Evolutionary conservation across 2,888 invertebrate genomes (phyloP), one percentile per base, ranked within the genome.

Genomic region (Agrotis exclamationis): DNA sequence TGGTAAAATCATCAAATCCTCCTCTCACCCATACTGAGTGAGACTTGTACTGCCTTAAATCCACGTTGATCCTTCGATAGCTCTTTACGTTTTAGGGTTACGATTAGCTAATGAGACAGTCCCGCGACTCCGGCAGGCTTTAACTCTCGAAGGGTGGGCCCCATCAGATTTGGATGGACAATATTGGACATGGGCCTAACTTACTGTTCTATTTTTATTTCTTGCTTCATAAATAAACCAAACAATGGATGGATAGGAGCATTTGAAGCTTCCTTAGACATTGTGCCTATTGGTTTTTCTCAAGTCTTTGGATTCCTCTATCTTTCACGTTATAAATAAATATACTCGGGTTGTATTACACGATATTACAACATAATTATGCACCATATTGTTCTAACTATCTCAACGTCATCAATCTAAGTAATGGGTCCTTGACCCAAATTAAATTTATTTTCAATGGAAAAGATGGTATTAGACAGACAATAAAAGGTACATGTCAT

Each of bases 281-380:
- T 22, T 67, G 22, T 16, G 7, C 16, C 5, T 39, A 47, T 68
- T 18, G 20, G 3, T 1, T 2, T n/a, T 54, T 50, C 9, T 51
- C 24, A 20, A 33, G 14, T 45, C 1, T 11, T 33, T 33, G 3
- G 28, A 24, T 2, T 16, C 7, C 16, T 5, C 28, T 28, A 44
- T 45, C 9, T n/a, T 45, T n/a, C n/a, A 20, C 51, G 66, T 6
- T 5, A 13, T 24, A 28, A 67, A 53, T 67, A 22, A 57, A 57
- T 1, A 3, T 3, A n/a, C 11, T 59, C n/a, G 6, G 11, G 3
- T 18, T n/a, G n/a, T 54, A 22, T 22, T 33, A 33, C 7, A 7
- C 1, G 7, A 54, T 4, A 33, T 33, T 14, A 48, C 14, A 1
- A 18, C n/a, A 47, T 28, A 13, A 24, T 24, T 28, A 7, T 3